Conservation (phyloP, 2,113 vertebrate genomes). For the Mastomys coucha region DNA sequence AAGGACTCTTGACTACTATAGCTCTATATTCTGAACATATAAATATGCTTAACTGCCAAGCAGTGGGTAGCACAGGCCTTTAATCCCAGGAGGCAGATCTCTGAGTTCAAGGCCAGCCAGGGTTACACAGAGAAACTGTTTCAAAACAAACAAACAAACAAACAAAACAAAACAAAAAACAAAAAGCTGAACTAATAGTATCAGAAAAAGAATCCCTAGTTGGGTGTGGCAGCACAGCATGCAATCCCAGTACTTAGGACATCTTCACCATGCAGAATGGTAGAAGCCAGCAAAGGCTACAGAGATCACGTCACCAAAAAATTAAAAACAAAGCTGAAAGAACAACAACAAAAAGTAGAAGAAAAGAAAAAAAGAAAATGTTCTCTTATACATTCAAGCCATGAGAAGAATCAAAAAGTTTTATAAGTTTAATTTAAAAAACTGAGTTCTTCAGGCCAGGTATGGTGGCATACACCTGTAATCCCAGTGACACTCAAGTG, state of each 20-base stretch:
- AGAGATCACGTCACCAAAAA: background rate
- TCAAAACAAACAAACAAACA: background rate
- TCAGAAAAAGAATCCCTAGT: background rate
- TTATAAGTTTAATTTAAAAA: constrained; percentile 19
- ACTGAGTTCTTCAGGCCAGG: constrained; percentile 6
- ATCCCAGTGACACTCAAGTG: background rate
- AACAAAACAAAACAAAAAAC: background rate
- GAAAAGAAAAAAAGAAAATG: background rate
- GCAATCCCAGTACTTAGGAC: background rate
- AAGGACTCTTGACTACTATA: background rate
- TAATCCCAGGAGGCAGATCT: background rate
- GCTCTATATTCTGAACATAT: background rate
- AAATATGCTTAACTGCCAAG: background rate
- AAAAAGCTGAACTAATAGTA: background rate
- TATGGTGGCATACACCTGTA: background rate
- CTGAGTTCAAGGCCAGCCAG: background rate
- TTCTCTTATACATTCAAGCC: background rate
- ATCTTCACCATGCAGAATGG: background rate
- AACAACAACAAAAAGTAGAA: background rate
- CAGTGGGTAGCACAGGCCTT: background rate
- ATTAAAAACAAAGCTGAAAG: background rate
- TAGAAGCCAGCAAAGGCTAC: background rate
- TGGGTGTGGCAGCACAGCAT: background rate
- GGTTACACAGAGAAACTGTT: background rate
- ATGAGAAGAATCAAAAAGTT: background rate